Percentiles rank a stretch among this genome's conserved stretches.
Evolutionary conservation across 2,797 vertebrate species (phyloP).

Genomic region (Gallirallus australis): DNA sequence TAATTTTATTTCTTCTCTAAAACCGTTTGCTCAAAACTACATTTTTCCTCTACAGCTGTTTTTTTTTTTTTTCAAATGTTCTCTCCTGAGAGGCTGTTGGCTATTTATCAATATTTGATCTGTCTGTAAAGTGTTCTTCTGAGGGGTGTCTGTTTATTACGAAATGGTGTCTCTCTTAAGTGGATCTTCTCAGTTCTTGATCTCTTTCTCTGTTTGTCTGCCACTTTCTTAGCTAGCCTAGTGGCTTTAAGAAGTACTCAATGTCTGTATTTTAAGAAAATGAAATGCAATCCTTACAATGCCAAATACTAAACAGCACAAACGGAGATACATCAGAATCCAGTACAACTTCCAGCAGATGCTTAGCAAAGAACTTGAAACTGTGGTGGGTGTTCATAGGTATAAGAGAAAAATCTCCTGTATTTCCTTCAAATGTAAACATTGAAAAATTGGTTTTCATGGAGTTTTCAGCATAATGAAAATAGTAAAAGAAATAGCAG

Average conservation of each 20-base stretch:
- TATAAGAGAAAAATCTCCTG: neutral
- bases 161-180: neutral
- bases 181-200: neutral
- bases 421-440: neutral
- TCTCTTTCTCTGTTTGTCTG: neutral
- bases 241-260: neutral
- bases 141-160: neutral
- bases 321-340: neutral
- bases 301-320: neutral
- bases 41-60: neutral
- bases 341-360: neutral
- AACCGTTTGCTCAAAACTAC: neutral
- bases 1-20: neutral
- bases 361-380: neutral
- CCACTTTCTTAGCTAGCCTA: neutral
- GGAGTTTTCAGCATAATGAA: neutral
- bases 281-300: neutral
- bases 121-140: neutral
- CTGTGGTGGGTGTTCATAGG: neutral
- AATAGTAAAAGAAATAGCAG: neutral
- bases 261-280: neutral
- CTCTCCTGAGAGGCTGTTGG: neutral
- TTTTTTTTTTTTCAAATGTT: neutral
- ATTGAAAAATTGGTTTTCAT: neutral
- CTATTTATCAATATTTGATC: slow-evolving; percentile 62